Conservation (phyloP, 2,888 invertebrate genomes). For the Lissonota sp. region DNA sequence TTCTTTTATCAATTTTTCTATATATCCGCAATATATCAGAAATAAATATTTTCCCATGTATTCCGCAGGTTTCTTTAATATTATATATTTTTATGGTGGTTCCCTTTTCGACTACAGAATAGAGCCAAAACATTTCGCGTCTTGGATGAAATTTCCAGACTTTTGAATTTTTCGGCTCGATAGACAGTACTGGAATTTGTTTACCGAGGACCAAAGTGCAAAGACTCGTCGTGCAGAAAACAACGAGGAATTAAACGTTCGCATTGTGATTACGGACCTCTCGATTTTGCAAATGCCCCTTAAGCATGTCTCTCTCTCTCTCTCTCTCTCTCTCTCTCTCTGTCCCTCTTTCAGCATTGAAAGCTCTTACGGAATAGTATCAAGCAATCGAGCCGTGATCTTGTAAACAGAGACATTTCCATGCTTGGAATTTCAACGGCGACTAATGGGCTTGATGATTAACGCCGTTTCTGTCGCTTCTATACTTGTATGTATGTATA, state of each 20-base stretch:
- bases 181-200: neutral
- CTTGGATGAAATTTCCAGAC: no score
- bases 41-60: no score
- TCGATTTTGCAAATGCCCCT: slow-evolving; percentile 14
- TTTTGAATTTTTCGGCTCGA: no score
- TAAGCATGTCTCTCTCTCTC: neutral
- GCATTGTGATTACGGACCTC: slow-evolving; percentile 44
- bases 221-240: slow-evolving; percentile 28
- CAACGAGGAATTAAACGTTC: slow-evolving; percentile 31
- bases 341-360: slow-evolving; percentile 45
- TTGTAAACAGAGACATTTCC: slow-evolving; percentile 76
- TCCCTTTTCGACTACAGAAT: no score
- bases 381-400: slow-evolving; percentile 72
- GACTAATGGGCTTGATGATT: slow-evolving; percentile 63
- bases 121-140: no score
- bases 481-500: neutral
- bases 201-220: slow-evolving; percentile 10
- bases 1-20: no score
- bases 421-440: slow-evolving; percentile 70
- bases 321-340: slow-evolving; percentile 13
- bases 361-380: slow-evolving; percentile 46
- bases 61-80: no score
- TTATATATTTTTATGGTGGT: no score
- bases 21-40: no score
- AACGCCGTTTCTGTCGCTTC: slow-evolving; percentile 51